Percentiles rank a stretch among this genome's conserved stretches.
Evolutionary conservation across 2,888 invertebrate genomes (phyloP).

Genomic region (Lasioglossum calceatum): DNA sequence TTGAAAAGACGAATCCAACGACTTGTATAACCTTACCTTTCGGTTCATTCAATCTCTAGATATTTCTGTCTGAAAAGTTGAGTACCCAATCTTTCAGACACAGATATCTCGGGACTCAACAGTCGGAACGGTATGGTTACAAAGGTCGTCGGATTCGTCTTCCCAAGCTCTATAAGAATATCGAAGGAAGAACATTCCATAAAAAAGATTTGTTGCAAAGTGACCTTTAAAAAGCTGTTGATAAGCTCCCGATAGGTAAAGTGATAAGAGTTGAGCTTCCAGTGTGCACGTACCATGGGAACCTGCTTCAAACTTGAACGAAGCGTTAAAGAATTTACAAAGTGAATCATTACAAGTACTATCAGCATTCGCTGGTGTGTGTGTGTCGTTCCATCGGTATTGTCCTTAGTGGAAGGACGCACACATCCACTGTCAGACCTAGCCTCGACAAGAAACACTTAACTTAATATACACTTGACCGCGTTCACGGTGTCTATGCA

Average conservation of each 20-base stretch:
- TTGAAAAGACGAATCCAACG: neutral
- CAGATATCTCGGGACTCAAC: neutral
- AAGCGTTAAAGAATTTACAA: conserved; percentile 71
- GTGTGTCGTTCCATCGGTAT: conserved; percentile 13
- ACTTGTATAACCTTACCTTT: neutral
- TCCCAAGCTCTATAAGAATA: neutral
- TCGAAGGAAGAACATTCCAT: neutral
- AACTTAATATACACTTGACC: conserved; percentile 58
- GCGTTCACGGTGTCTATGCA: conserved; percentile 59
- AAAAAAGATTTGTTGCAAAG: neutral
- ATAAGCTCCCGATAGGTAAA: neutral
- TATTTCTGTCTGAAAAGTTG: neutral
- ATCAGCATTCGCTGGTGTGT: conserved; percentile 13
- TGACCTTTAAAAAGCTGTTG: neutral
- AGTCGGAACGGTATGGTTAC: neutral
- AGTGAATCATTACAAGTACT: conserved; percentile 52
- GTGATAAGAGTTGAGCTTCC: neutral
- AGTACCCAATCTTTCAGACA: neutral
- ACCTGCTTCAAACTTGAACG: conserved; percentile 41
- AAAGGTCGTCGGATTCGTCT: neutral
- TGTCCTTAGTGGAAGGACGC: neutral
- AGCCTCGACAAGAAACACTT: conserved; percentile 35
- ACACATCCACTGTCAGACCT: conserved; percentile 1
- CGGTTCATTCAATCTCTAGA: neutral
- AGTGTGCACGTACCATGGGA: conserved; percentile 31